Evolutionary conservation across 2,888 invertebrate species (phyloP).

Genomic region (Drosophila pseudotakahashii): DNA sequence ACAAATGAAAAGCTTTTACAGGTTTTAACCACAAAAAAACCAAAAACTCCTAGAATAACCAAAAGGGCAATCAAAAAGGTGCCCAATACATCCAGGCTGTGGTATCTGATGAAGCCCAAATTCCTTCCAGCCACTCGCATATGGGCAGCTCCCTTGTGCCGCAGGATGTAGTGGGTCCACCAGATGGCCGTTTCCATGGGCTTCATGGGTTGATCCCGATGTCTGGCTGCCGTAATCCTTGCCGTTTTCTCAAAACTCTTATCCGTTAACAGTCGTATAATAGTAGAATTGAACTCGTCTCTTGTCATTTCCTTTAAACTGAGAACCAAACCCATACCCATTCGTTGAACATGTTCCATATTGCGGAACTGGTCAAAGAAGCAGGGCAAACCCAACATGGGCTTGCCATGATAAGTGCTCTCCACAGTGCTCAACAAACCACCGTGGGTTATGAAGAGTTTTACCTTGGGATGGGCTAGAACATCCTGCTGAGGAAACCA

Average conservation of each 20-base stretch:
- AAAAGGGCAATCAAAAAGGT: conserved; percentile 6
- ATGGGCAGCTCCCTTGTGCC: conserved; percentile 82
- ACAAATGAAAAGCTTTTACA: not conserved
- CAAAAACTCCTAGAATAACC: not conserved
- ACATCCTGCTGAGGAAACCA: conserved; percentile 85
- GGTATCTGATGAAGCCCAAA: conserved; percentile 15
- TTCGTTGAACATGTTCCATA: conserved; percentile 82
- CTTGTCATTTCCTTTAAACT: conserved; percentile 80
- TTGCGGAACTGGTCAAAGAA: conserved; percentile 85
- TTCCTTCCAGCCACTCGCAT: conserved; percentile 69
- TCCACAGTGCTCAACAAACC: conserved; percentile 85
- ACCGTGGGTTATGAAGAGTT: conserved; percentile 85
- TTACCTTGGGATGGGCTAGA: conserved; percentile 84
- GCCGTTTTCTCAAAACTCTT: conserved; percentile 52
- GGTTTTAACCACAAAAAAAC: not conserved
- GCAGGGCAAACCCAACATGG: conserved; percentile 85
- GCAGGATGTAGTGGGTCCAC: conserved; percentile 82
- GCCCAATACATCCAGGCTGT: conserved; percentile 24
- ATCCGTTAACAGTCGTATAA: conserved; percentile 57
- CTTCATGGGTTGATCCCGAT: conserved; percentile 77
- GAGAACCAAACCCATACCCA: conserved; percentile 83
- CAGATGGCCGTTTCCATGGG: conserved; percentile 80
- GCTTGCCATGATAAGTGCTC: conserved; percentile 84
- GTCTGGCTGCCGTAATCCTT: conserved; percentile 63
- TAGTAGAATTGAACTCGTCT: conserved; percentile 59